A percentile compares a stretch with the other conserved stretches of the same genome.
Conservation (phyloP, 1,140 invertebrate genomes). For the Habropoda laboriosa region DNA sequence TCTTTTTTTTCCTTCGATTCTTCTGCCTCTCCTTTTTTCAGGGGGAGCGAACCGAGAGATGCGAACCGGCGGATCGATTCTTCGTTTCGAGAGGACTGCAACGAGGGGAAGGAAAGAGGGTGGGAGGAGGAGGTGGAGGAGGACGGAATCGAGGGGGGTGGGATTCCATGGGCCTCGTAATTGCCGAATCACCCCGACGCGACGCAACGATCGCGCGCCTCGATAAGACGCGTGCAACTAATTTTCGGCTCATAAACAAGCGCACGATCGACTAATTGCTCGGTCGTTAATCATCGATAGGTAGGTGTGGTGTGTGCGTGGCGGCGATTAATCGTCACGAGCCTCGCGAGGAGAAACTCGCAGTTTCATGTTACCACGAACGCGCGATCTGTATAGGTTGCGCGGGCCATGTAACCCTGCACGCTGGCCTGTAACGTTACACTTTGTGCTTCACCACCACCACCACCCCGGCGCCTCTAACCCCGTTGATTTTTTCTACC, state of each 20-base stretch:
- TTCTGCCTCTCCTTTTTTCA: constrained; percentile 64
- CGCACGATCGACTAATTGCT: constrained; percentile 33
- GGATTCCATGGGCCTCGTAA: constrained; percentile 35
- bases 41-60: constrained; percentile 56
- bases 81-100: constrained; percentile 64
- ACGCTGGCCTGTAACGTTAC: constrained; percentile 37
- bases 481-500: neutral
- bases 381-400: constrained; percentile 26
- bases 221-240: constrained; percentile 46
- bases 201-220: constrained; percentile 19
- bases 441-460: constrained; percentile 3
- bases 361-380: constrained; percentile 37
- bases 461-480: too few species aligned
- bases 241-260: constrained; percentile 38
- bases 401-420: constrained; percentile 38
- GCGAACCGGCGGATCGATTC: constrained; percentile 71
- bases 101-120: constrained; percentile 18
- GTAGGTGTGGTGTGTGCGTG: constrained; percentile 13
- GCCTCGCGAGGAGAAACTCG: constrained; percentile 33
- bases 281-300: constrained; percentile 44
- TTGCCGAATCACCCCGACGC: constrained; percentile 45
- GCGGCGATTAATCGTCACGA: constrained; percentile 37
- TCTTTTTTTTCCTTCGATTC: constrained; percentile 65
- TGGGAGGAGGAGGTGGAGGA: neutral
- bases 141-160: constrained; percentile 12